Evolutionary conservation across 2,797 vertebrate species (phyloP), one percentile per base, ranked within the genome.

Genomic region (Limnodromus scolopaceus): DNA sequence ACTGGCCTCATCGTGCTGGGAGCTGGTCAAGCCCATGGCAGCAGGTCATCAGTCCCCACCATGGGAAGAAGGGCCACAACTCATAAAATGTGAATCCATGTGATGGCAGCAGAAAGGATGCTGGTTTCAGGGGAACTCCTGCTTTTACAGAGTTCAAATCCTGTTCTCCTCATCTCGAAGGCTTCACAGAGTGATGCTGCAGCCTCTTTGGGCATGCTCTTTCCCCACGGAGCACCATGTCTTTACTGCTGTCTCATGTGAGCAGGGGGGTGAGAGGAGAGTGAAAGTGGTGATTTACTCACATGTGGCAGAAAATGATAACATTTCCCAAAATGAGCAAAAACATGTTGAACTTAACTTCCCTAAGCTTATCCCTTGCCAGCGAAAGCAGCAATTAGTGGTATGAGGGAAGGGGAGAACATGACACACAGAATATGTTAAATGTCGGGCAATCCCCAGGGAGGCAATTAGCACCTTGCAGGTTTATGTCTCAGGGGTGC

Each of bases 391-490:
- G 85, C 66, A 95, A 96, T 96, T 96, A 92, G 7, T 34, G 54
- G 58, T 78, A 53, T 5, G 16, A 89, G 43, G 24, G 58, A 83
- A 92, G 30, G 80, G 49, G 19, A 68, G 87, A 95, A 86, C 46
- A 84, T 55, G 79, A 95, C 65, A 81, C 53, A 58, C 6, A 48
- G 79, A 86, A 7, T 65, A 75, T 55, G 76, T 63, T 93, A 88
- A 95, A 86, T 51, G 58, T 30, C 1, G 4, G 5, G 41, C 92
- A 75, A 30, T 93, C 96, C 63, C 91, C 25, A 55, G 82, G 72
- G 95, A 96, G 48, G 85, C 79, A 97, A 96, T 97, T 96, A 96
- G 95, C 92, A 96, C 82, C 79, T 95, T 65, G 69, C 36, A 86
- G 91, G 54, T 58, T 82, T 76, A 58, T 75, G 61, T 72, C 58